These are phyloP conservation scores for Cyanistes caeruleus DNA, from an alignment of 2,113 vertebrate species.

Conservation along the genomic window DNA sequence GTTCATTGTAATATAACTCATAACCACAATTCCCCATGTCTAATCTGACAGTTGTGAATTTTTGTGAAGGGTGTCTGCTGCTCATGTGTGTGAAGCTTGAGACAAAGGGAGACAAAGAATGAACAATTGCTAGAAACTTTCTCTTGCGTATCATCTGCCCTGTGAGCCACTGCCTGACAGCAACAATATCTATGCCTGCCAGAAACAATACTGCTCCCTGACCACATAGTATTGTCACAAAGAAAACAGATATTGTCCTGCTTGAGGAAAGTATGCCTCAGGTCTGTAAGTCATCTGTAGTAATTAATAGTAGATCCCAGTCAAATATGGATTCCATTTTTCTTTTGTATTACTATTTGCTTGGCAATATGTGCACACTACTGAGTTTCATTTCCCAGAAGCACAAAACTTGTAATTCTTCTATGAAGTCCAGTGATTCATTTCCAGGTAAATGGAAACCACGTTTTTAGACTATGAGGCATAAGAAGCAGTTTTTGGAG, in stretches of 20 bases:
- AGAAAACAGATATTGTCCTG: background rate
- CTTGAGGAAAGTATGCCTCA: background rate
- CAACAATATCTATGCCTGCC: background rate
- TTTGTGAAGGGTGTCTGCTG: background rate
- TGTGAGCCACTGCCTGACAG: background rate
- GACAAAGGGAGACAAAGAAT: background rate
- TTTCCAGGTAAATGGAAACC: slow-evolving; percentile 23
- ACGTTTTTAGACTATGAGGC: background rate
- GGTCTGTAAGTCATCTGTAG: slow-evolving; percentile 4
- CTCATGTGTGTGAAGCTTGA: background rate
- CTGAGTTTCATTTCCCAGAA: slow-evolving; percentile 10
- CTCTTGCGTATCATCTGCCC: background rate
- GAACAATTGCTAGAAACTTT: background rate
- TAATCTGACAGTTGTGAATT: background rate
- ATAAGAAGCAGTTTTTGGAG: background rate
- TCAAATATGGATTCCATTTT: background rate
- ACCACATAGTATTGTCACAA: background rate
- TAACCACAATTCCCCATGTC: background rate
- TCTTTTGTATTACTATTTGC: background rate
- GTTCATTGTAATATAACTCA: background rate
- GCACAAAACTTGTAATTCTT: background rate
- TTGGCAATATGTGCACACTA: background rate
- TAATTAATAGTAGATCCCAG: background rate
- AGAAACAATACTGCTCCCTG: background rate
- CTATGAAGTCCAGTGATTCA: background rate